Conservation (phyloP, 2,113 vertebrate genomes). For the Phycodurus eques region DNA sequence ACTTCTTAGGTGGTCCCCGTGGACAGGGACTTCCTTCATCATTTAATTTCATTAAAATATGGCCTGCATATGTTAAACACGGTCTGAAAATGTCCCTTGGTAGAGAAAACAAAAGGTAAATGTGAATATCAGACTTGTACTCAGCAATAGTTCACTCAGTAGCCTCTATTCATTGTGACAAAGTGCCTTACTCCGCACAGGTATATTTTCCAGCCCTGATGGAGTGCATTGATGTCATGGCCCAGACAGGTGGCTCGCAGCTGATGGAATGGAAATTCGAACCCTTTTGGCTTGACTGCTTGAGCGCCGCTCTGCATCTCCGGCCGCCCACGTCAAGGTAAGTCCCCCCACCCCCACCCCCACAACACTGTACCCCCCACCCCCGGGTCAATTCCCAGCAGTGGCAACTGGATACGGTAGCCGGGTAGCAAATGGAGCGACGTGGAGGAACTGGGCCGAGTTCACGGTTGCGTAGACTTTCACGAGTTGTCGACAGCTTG, state of each 20-base stretch:
- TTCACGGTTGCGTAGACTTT: conserved; percentile 49
- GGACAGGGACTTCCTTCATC: no score
- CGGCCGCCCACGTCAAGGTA: conserved; percentile 35
- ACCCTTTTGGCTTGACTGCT: conserved; percentile 28
- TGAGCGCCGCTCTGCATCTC: conserved; percentile 12
- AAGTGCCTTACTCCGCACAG: conserved; percentile 15
- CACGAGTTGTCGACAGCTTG: conserved; percentile 55
- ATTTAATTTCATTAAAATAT: no score
- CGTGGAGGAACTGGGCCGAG: conserved; percentile 26
- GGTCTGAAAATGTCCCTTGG: neutral
- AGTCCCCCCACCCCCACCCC: neutral
- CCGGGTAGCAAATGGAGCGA: conserved; percentile 36
- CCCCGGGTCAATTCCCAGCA: conserved; percentile 46
- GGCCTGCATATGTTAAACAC: no score
- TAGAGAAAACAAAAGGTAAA: neutral
- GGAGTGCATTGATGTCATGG: conserved; percentile 10
- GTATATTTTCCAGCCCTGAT: conserved; percentile 15
- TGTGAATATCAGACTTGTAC: neutral
- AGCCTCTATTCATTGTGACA: conserved; percentile 3
- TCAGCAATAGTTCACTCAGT: neutral
- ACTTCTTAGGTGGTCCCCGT: no score
- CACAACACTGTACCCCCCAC: neutral
- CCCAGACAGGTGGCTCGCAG: conserved; percentile 51
- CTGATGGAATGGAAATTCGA: conserved; percentile 56
- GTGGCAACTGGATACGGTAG: conserved; percentile 49